Conservation (phyloP, 2,797 vertebrate species). For the Artibeus jamaicensis region DNA sequence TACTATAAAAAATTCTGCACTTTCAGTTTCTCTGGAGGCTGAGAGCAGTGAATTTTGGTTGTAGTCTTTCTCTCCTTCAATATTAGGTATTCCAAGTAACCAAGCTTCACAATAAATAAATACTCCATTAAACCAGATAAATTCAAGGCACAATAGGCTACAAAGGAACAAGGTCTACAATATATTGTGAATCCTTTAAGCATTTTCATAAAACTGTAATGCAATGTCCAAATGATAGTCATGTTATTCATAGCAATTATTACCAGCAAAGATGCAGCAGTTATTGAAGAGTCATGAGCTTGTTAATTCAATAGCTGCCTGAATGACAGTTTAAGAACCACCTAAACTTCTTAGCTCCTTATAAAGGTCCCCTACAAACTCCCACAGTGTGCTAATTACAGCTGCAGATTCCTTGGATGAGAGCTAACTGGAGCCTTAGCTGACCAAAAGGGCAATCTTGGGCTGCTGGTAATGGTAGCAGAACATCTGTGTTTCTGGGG, state of each 20-base stretch:
- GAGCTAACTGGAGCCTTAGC: neutral
- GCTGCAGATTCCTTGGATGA: neutral
- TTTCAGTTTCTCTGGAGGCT: slow-evolving; percentile 14
- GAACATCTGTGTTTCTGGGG: neutral
- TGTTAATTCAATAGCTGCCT: neutral
- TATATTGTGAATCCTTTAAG: neutral
- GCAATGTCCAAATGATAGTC: neutral
- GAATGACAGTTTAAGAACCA: neutral
- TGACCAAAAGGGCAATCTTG: neutral
- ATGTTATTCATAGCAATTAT: neutral
- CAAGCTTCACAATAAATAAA: slow-evolving; percentile 18
- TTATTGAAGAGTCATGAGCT: neutral
- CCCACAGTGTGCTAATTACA: neutral
- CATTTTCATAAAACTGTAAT: slow-evolving; percentile 1
- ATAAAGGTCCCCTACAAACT: neutral
- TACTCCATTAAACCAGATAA: slow-evolving; percentile 40
- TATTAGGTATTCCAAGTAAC: slow-evolving; percentile 26
- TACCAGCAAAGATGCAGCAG: neutral
- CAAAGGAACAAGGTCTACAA: neutral
- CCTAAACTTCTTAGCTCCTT: neutral
- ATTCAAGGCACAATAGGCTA: neutral
- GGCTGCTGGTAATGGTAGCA: neutral
- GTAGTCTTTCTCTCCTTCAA: neutral
- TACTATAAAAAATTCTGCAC: neutral
- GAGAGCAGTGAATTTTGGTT: neutral